phyloP scores from a whole-genome alignment of 2,888 invertebrate genomes.

The Neocrepidodera transversa region DNA sequence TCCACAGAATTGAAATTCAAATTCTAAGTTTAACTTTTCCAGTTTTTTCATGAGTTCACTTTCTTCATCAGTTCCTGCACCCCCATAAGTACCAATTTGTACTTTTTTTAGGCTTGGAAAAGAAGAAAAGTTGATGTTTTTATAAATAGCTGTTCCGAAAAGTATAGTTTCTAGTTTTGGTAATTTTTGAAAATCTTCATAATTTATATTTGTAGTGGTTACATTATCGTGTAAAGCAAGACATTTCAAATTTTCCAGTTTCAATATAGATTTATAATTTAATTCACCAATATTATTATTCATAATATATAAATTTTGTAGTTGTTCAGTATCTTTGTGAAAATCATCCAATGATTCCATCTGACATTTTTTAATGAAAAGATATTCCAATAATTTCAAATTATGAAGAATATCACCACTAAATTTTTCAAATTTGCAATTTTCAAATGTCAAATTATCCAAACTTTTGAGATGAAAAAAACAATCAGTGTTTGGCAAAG shows the following conservation, averaged over 20 bases:
- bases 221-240: slow-evolving; percentile 18
- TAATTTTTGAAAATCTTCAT: slow-evolving; percentile 20
- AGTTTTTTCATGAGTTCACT: slow-evolving; percentile 15
- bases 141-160: slow-evolving; percentile 17
- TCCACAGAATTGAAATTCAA: slow-evolving; percentile 24
- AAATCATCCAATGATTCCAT: slow-evolving; percentile 16
- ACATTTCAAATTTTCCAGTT: slow-evolving; percentile 16
- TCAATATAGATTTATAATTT: slow-evolving; percentile 15
- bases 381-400: slow-evolving; percentile 16
- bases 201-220: slow-evolving; percentile 19
- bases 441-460: slow-evolving; percentile 10
- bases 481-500: slow-evolving; percentile 3
- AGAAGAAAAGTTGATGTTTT: slow-evolving; percentile 18
- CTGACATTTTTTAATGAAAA: slow-evolving; percentile 14
- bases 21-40: slow-evolving; percentile 14
- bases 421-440: slow-evolving; percentile 21
- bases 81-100: slow-evolving; percentile 13
- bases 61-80: slow-evolving; percentile 4
- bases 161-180: slow-evolving; percentile 21
- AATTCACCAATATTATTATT: slow-evolving; percentile 24
- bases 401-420: slow-evolving; percentile 13
- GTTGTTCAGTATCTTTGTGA: neutral
- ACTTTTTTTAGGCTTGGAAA: slow-evolving; percentile 20
- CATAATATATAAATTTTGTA: slow-evolving; percentile 14
- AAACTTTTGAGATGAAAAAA: slow-evolving; percentile 15